These are phyloP conservation scores for Thalassaphorura encarpata DNA, from an alignment of 1,140 invertebrate genomes.

Conservation along the genomic window DNA sequence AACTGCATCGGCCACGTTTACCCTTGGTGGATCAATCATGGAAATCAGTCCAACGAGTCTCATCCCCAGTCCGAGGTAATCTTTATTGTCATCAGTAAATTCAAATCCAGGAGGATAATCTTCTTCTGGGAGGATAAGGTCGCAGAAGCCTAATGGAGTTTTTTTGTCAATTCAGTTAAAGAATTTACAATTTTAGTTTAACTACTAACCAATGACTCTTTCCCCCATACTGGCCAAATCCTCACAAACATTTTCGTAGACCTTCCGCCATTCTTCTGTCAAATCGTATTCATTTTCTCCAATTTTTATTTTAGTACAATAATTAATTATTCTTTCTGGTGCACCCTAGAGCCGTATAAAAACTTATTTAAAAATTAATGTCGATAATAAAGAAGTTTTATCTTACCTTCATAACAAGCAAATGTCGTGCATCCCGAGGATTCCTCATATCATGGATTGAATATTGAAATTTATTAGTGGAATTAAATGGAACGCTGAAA, in stretches of 20 bases:
- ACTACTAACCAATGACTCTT: constrained; percentile 44
- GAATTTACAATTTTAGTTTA: neutral
- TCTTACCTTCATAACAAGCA: constrained; percentile 55
- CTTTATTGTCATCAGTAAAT: constrained; percentile 47
- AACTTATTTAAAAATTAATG: neutral
- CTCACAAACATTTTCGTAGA: constrained; percentile 55
- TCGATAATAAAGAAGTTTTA: too few relatives aligned
- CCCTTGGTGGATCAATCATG: constrained; percentile 57
- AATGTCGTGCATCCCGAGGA: constrained; percentile 43
- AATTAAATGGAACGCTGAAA: constrained; percentile 57
- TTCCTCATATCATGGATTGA: constrained; percentile 25
- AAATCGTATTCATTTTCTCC: constrained; percentile 46
- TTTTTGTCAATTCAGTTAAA: neutral
- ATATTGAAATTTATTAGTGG: constrained; percentile 47
- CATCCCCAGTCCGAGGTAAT: constrained; percentile 44
- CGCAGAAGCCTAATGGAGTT: constrained; percentile 45
- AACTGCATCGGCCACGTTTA: constrained; percentile 38
- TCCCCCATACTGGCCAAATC: constrained; percentile 57
- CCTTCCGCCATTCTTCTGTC: constrained; percentile 46
- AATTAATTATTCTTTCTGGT: constrained; percentile 54
- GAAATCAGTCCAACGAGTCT: constrained; percentile 54
- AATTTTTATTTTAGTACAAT: constrained; percentile 49
- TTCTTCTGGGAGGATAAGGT: constrained; percentile 42
- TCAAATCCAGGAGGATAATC: constrained; percentile 45
- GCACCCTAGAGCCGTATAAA: constrained; percentile 46